Evolutionary conservation across 2,797 vertebrate genomes (phyloP).

Genomic region (Micrastur ruficollis): DNA sequence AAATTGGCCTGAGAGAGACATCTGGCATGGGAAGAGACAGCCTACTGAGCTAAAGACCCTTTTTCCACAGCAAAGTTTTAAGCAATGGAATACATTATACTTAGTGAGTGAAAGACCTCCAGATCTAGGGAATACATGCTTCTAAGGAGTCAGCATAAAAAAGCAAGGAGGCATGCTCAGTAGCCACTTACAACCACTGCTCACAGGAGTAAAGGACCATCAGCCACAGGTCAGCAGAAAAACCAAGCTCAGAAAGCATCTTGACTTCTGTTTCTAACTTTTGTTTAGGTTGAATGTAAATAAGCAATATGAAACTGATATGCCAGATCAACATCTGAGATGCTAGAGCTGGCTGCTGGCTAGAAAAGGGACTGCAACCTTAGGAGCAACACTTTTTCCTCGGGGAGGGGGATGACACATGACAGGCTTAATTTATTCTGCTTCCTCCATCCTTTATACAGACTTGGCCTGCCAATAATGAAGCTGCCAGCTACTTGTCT

Average conservation of each 20-base stretch:
- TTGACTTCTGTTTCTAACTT: not conserved
- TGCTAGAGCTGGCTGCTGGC: not conserved
- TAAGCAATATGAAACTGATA: not conserved
- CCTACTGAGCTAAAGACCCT: not conserved
- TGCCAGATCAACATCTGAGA: not conserved
- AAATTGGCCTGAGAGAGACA: not conserved
- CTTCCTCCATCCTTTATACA: not conserved
- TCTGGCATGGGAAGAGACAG: not conserved
- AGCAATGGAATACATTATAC: not conserved
- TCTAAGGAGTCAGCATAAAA: not conserved
- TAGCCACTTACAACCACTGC: not conserved
- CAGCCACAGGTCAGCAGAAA: not conserved
- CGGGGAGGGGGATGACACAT: fast-evolving
- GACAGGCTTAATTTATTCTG: not conserved
- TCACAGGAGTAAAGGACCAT: not conserved
- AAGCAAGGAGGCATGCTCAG: not conserved
- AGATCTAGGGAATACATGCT: not conserved
- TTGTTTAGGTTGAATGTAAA: not conserved
- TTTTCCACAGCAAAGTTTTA: not conserved
- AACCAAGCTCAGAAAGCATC: not conserved
- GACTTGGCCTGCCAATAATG: not conserved
- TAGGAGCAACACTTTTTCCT: not conserved
- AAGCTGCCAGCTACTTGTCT: not conserved
- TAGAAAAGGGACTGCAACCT: not conserved
- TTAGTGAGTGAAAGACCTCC: not conserved